Percentiles rank a stretch among this genome's conserved stretches.
Conservation (phyloP, 1,140 invertebrate species). For the Diachasma alloeum region DNA sequence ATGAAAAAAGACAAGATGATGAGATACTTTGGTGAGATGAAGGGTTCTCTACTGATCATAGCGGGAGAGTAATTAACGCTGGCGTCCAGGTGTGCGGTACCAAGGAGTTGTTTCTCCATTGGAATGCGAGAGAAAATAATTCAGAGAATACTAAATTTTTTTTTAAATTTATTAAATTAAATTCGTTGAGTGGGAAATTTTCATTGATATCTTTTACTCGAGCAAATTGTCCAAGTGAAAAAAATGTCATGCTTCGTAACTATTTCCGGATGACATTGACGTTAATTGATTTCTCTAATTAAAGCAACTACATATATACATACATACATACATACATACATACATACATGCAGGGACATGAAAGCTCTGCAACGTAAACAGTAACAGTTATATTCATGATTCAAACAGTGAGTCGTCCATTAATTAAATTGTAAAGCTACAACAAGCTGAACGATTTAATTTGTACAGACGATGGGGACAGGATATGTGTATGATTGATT, state of each 20-base stretch:
- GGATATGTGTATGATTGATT: slow-evolving; percentile 21
- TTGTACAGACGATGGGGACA: background rate
- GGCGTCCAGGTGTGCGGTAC: background rate
- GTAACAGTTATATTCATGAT: background rate
- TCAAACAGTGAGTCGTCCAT: background rate
- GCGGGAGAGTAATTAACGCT: slow-evolving; percentile 25
- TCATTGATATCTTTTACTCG: background rate
- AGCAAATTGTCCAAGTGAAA: background rate
- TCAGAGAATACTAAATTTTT: background rate
- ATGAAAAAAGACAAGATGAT: background rate
- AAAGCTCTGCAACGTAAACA: background rate
- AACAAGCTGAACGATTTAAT: slow-evolving; percentile 19
- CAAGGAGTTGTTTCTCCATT: background rate
- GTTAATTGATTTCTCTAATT: slow-evolving; percentile 53
- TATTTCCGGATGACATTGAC: slow-evolving; percentile 28
- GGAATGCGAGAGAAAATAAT: background rate
- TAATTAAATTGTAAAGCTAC: slow-evolving; percentile 22
- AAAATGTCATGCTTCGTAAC: background rate
- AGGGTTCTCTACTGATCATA: background rate
- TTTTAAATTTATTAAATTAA: no score
- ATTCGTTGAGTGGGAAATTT: no score
- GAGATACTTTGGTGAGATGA: background rate
- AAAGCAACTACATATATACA: slow-evolving; percentile 35
- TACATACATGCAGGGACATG: no score
- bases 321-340: no score